Evolutionary conservation across 2,888 invertebrate genomes (phyloP).

Genomic region (Oxyteleia sp.): DNA sequence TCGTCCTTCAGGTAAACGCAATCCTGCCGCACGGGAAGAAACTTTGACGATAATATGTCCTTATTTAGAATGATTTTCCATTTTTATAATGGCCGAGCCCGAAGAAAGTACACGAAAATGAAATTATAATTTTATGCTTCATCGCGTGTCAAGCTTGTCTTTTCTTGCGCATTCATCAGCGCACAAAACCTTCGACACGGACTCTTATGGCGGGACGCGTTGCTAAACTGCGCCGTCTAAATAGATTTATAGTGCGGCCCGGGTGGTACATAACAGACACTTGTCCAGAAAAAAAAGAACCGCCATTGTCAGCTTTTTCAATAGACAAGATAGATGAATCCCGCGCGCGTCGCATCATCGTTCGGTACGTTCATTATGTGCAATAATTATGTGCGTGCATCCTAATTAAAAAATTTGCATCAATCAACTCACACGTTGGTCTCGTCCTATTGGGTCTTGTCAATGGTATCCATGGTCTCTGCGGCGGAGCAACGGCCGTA

Average conservation of each 20-base stretch:
- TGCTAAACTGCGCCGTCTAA: slow-evolving; percentile 48
- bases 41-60: slow-evolving; percentile 1
- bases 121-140: slow-evolving; percentile 55
- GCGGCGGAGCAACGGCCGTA: slow-evolving; percentile 95
- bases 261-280: slow-evolving; percentile 45
- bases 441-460: slow-evolving; percentile 95
- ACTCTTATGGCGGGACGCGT: slow-evolving; percentile 39
- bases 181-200: slow-evolving; percentile 47
- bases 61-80: slow-evolving; percentile 29
- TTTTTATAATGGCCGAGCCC: slow-evolving; percentile 20
- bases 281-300: slow-evolving; percentile 74
- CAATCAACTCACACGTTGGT: slow-evolving; percentile 94
- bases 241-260: slow-evolving; percentile 40
- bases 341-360: slow-evolving; percentile 80
- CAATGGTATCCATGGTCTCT: slow-evolving; percentile 98
- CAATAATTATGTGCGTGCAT: slow-evolving; percentile 71
- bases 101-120: slow-evolving; percentile 35
- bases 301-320: slow-evolving; percentile 78
- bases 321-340: slow-evolving; percentile 79
- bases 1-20: no score
- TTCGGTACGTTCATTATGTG: slow-evolving; percentile 81
- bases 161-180: slow-evolving; percentile 36
- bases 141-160: slow-evolving; percentile 54
- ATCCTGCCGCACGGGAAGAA: slow-evolving; percentile 1
- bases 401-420: slow-evolving; percentile 28